A percentile compares a stretch with the other conserved stretches of the same genome.
Conservation (phyloP, 2,888 invertebrate genomes). For the Cremastobaeus sp. region DNA sequence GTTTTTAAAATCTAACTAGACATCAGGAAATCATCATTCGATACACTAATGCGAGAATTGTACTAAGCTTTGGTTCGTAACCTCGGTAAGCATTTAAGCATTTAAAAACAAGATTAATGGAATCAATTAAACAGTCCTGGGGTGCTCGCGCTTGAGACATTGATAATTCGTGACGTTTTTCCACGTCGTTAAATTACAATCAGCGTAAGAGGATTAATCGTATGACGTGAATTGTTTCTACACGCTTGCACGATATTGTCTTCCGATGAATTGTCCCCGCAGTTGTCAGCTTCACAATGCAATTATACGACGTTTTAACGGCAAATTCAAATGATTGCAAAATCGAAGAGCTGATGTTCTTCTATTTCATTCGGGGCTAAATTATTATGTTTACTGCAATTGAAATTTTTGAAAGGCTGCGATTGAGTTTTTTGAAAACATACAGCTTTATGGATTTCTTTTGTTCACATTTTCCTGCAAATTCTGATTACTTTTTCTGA, state of each 20-base stretch:
- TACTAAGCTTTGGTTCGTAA: no score
- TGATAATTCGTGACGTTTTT: constrained; percentile 17
- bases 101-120: background rate
- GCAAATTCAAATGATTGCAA: constrained; percentile 1
- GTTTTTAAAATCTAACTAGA: no score
- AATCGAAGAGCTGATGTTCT: constrained; percentile 12
- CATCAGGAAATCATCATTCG: no score
- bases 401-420: no score
- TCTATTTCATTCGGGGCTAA: no score
- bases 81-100: no score
- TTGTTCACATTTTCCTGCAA: no score
- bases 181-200: constrained; percentile 15
- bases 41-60: no score
- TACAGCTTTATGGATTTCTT: no score
- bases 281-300: constrained; percentile 18
- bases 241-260: constrained; percentile 16
- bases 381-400: no score
- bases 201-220: constrained; percentile 18
- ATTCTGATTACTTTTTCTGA: no score
- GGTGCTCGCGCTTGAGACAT: constrained; percentile 3
- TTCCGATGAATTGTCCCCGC: constrained; percentile 12
- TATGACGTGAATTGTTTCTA: constrained; percentile 7
- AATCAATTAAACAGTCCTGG: background rate
- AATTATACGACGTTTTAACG: constrained; percentile 12
- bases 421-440: no score